phyloP scores from a whole-genome alignment of 1,140 invertebrate species.

The Drosophila sulfurigaster region DNA sequence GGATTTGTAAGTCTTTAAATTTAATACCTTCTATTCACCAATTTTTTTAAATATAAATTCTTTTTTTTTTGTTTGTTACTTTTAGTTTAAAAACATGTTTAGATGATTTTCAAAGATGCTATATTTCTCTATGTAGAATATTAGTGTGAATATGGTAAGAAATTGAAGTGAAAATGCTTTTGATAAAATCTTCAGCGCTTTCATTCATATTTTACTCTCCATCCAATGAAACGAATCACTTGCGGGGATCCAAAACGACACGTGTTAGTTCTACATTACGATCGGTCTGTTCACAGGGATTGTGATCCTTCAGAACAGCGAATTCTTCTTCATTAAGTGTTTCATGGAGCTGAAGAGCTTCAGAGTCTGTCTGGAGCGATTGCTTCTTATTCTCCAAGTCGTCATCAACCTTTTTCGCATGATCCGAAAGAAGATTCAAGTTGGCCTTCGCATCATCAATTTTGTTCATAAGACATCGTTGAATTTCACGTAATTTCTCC shows the following conservation, averaged over 20 bases:
- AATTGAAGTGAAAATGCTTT: not conserved
- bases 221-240: conserved; percentile 1
- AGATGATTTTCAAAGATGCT: too few species aligned
- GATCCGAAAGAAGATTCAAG: conserved; percentile 89
- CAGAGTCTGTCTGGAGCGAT: conserved; percentile 89
- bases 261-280: conserved; percentile 74
- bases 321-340: conserved; percentile 86
- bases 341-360: conserved; percentile 89
- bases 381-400: conserved; percentile 91
- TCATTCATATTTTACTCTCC: too few species aligned
- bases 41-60: too few species aligned
- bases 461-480: conserved; percentile 89
- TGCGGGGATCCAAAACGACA: conserved; percentile 47
- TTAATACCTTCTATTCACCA: too few species aligned
- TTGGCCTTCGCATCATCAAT: conserved; percentile 89
- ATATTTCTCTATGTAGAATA: too few species aligned
- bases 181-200: too few species aligned
- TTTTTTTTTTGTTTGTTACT: too few species aligned
- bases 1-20: too few species aligned
- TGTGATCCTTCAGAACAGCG: conserved; percentile 16
- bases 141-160: not conserved
- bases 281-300: conserved; percentile 64
- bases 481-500: conserved; percentile 88
- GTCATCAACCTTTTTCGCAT: conserved; percentile 87
- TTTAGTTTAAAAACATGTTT: too few species aligned